Conservation (phyloP, 1,140 invertebrate species). For the Trichomalopsis sarcophagae region DNA sequence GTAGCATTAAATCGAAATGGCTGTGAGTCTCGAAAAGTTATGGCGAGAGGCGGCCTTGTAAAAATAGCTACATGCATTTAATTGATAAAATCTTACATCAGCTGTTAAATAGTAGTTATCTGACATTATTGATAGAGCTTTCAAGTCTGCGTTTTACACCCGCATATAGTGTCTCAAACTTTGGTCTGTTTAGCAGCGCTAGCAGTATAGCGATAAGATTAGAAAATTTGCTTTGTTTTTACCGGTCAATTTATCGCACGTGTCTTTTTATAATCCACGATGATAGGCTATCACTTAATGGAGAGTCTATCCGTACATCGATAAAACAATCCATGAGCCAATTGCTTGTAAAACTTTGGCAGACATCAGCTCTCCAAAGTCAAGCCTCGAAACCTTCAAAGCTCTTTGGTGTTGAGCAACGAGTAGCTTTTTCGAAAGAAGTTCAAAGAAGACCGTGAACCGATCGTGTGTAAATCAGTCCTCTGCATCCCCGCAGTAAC, state of each 20-base stretch:
- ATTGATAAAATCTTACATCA: too few species aligned
- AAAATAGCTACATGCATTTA: too few species aligned
- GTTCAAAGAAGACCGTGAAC: constrained; percentile 25
- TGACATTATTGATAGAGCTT: too few species aligned
- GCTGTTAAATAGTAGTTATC: too few species aligned
- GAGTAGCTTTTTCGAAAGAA: neutral
- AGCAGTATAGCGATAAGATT: neutral
- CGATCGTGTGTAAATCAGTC: neutral
- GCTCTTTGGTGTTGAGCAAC: neutral
- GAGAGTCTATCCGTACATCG: neutral
- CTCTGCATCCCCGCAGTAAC: neutral
- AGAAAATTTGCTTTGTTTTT: constrained; percentile 18
- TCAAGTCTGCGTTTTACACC: too few species aligned
- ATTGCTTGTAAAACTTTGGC: neutral
- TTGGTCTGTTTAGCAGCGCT: neutral
- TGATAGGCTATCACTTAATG: neutral
- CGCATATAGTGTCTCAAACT: too few species aligned
- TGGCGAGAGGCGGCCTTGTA: too few species aligned
- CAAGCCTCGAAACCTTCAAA: neutral
- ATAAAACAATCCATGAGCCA: neutral
- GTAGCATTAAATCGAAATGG: too few species aligned
- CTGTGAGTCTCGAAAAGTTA: too few species aligned
- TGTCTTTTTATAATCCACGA: too few species aligned
- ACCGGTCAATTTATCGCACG: neutral
- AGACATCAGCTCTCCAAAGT: neutral